phyloP scores from a whole-genome alignment of 2,888 invertebrate species.

The Cantharis flavilabris region DNA sequence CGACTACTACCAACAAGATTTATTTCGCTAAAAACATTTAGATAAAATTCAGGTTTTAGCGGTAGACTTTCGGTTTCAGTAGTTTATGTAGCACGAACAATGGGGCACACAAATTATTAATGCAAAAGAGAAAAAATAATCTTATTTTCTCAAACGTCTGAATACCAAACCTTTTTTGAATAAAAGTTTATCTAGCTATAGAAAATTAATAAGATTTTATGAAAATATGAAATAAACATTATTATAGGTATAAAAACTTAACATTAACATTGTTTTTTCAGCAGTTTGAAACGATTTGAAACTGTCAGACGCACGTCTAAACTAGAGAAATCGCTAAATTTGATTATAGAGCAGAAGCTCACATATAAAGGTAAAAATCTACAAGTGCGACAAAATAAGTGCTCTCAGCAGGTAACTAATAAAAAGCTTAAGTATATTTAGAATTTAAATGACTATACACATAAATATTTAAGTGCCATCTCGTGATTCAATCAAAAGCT shows the following conservation, averaged over 20 bases:
- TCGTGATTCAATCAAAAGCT: conserved; percentile 1
- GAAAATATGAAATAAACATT: no score
- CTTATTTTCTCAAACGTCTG: not conserved
- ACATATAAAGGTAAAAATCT: not conserved
- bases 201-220: not conserved
- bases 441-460: not conserved
- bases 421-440: not conserved
- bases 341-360: not conserved
- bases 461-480: not conserved
- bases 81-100: conserved; percentile 12
- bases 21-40: conserved; percentile 25
- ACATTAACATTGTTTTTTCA: no score
- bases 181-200: not conserved
- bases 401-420: not conserved
- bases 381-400: not conserved
- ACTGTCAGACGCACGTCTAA: no score
- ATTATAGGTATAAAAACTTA: no score
- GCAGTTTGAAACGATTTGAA: no score
- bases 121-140: not conserved
- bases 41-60: conserved; percentile 23
- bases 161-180: not conserved
- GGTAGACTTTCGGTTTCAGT: conserved; percentile 19
- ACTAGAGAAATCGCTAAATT: no score
- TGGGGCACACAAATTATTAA: conserved; percentile 28
- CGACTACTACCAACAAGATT: conserved; percentile 23